These are phyloP conservation scores for Acanthococcus lagerstroemiae DNA, from an alignment of 2,888 invertebrate genomes.

Conservation along the genomic window DNA sequence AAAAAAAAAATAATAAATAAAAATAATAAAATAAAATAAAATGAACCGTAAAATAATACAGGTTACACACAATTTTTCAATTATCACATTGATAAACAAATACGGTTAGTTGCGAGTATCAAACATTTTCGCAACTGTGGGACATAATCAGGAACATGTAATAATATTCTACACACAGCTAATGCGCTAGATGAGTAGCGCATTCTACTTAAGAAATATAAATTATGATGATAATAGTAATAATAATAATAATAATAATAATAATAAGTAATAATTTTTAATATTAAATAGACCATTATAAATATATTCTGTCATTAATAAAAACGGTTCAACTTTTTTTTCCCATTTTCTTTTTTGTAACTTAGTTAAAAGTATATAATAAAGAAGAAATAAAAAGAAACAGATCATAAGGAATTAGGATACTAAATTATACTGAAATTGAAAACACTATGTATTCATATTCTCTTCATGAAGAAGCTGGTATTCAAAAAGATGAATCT, in stretches of 20 bases:
- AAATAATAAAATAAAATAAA: conserved; percentile 4
- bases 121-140: conserved; percentile 24
- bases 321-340: conserved; percentile 20
- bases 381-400: conserved; percentile 28
- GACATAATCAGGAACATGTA: conserved; percentile 26
- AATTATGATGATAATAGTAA: conserved; percentile 17
- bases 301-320: conserved; percentile 15
- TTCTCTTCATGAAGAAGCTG: conserved; percentile 12
- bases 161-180: conserved; percentile 21
- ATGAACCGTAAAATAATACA: conserved; percentile 20
- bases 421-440: conserved; percentile 23
- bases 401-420: conserved; percentile 30
- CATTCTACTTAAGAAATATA: conserved; percentile 9
- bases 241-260: conserved; percentile 19
- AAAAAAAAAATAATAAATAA: not conserved
- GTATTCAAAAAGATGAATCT: conserved; percentile 21
- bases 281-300: conserved; percentile 11
- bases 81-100: conserved; percentile 29
- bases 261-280: conserved; percentile 7
- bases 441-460: conserved; percentile 19
- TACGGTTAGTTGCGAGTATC: conserved; percentile 22
- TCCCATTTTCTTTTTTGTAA: conserved; percentile 9
- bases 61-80: conserved; percentile 22
- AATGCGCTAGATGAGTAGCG: conserved; percentile 8
- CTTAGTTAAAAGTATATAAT: conserved; percentile 1